A percentile compares a stretch with the other conserved stretches of the same genome.
phyloP scores from a whole-genome alignment of 2,113 vertebrate genomes.

The Astur gentilis region DNA sequence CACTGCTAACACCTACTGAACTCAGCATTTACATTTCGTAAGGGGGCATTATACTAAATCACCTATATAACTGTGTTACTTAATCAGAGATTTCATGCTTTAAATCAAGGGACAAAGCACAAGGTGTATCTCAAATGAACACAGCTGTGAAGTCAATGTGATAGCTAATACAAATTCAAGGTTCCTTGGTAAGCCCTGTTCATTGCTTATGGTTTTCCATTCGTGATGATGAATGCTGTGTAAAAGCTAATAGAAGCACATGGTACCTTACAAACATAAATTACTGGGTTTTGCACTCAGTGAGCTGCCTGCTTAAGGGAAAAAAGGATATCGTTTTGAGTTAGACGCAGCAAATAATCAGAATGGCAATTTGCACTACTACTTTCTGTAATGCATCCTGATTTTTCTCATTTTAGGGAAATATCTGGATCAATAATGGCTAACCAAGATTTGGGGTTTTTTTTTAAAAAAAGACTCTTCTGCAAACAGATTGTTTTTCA shows the following conservation, averaged over 20 bases:
- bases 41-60: not conserved
- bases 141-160: not conserved
- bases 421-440: not conserved
- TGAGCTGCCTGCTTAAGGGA: not conserved
- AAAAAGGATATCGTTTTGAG: not conserved
- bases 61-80: not conserved
- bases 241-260: not conserved
- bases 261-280: not conserved
- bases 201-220: not conserved
- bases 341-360: not conserved
- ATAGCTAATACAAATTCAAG: not conserved
- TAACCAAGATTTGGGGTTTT: not conserved
- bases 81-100: not conserved
- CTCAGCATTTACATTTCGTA: not conserved
- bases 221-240: not conserved
- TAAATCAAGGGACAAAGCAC: not conserved
- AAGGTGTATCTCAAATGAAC: not conserved
- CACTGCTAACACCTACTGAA: not conserved
- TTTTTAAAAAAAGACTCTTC: not conserved
- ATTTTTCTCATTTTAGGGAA: not conserved
- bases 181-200: not conserved
- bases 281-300: not conserved
- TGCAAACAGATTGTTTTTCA: not conserved
- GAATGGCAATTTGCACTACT: not conserved
- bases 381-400: not conserved